Evolutionary conservation across 1,140 invertebrate genomes (phyloP), one percentile per base, ranked within the genome.

Genomic region (Aethina tumida): DNA sequence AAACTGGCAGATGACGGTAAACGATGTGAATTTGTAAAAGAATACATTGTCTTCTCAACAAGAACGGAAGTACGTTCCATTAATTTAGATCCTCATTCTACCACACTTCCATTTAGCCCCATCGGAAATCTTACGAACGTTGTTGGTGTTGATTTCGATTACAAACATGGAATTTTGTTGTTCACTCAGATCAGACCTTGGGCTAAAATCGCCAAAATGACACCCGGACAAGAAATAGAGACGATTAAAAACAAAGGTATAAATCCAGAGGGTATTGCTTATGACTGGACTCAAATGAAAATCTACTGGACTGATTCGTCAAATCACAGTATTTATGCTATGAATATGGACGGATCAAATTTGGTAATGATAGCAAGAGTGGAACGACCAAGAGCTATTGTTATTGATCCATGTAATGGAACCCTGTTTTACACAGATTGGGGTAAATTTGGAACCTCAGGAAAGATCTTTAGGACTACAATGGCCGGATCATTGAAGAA

Each of bases 241-340:
- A 79, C 74, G 34, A 74, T 90, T 6, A 72, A 88, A 8, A 80
- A 65, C 35, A 81, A 83, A 56, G 81, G 84, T 12, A 90, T 92
- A 35, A 93, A 92, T 64, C 90, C 90, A 0, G 92, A 97, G 63
- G 93, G 93, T 3, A 88, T 97, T 42, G 89, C 92, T 0, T 95
- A 93, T 55, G 93, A 97, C 54, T 97, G 93, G 93, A 93, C 92
- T 0, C 85, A 90, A 44, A 85, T 90, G 53, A 97, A 95, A 62
- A 79, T 98, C 17, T 98, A 96, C 58, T 98, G 92, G 92, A 93
- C 93, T 0, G 94, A 98, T 50, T 92, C 83, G 25, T 85, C 82
- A 0, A 97, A 94, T 52, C 88, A 87, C 43, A 90, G 84, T 16
- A 94, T 97, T 29, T 96, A 94, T 52, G 88, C 92, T 0, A 93